Evolutionary conservation across 2,888 invertebrate genomes (phyloP).

Genomic region (Microdon myrmicae): DNA sequence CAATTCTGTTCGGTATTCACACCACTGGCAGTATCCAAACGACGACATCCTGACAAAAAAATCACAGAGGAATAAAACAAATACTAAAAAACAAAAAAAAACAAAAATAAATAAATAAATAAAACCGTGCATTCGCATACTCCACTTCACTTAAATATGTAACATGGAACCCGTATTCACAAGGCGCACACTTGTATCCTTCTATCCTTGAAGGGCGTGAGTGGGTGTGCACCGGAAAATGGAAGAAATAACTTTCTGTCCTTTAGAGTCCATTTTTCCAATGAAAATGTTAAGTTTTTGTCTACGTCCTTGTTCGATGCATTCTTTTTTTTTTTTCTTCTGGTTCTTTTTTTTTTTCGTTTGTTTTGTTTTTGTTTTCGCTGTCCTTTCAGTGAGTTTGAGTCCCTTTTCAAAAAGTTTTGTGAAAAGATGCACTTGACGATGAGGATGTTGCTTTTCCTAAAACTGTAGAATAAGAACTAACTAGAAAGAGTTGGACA

Average conservation of each 20-base stretch:
- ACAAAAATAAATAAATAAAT: no score
- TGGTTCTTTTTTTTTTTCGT: not conserved
- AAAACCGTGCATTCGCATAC: no score
- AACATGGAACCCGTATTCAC: no score
- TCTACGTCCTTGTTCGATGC: not conserved
- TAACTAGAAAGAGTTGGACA: constrained; percentile 35
- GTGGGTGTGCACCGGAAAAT: no score
- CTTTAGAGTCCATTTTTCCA: constrained; percentile 15
- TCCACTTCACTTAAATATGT: no score
- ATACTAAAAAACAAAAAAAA: no score
- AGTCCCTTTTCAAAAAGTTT: constrained; percentile 30
- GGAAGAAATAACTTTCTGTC: constrained; percentile 38
- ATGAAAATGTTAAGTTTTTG: constrained; percentile 36
- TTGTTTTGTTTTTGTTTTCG: no score
- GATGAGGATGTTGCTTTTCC: constrained; percentile 46
- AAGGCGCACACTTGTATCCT: no score
- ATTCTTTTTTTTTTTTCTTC: not conserved
- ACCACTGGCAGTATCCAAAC: no score
- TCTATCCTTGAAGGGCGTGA: no score
- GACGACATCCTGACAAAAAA: no score
- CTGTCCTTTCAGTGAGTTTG: constrained; percentile 20
- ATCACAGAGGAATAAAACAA: no score
- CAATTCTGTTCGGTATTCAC: not conserved
- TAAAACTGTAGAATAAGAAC: constrained; percentile 34
- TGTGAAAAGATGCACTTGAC: constrained; percentile 47